phyloP scores from a whole-genome alignment of 2,113 vertebrate genomes.

The Hippopotamus amphibius region DNA sequence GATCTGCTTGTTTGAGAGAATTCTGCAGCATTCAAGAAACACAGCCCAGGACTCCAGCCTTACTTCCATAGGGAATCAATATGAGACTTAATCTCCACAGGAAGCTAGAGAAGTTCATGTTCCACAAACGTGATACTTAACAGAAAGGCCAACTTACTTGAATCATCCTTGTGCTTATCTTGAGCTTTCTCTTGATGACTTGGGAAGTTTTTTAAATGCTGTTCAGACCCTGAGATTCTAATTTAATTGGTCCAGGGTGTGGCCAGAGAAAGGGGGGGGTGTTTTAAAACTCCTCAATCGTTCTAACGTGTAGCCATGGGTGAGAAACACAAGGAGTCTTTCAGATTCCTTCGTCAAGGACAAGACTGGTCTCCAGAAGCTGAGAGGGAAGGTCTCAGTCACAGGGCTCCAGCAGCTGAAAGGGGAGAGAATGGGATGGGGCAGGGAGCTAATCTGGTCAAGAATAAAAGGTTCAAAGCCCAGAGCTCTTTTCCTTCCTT shows the following conservation, averaged over 20 bases:
- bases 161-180: neutral
- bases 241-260: neutral
- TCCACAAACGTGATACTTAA: neutral
- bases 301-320: neutral
- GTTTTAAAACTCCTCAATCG: neutral
- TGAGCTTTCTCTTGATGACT: neutral
- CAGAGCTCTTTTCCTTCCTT: slow-evolving; percentile 12
- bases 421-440: neutral
- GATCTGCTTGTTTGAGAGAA: neutral
- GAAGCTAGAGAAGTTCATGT: neutral
- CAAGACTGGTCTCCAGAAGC: neutral
- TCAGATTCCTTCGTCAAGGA: neutral
- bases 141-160: neutral
- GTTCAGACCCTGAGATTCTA: neutral
- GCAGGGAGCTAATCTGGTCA: neutral
- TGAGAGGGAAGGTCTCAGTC: neutral
- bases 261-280: neutral
- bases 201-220: neutral
- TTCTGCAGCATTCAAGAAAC: neutral
- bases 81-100: neutral
- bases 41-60: neutral
- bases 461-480: neutral
- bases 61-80: neutral
- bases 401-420: neutral
- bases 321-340: neutral